Percentiles rank a stretch among this genome's conserved stretches.
These are phyloP conservation scores for Cyprinodon tularosa DNA, from an alignment of 2,113 vertebrate species.

Conservation along the genomic window DNA sequence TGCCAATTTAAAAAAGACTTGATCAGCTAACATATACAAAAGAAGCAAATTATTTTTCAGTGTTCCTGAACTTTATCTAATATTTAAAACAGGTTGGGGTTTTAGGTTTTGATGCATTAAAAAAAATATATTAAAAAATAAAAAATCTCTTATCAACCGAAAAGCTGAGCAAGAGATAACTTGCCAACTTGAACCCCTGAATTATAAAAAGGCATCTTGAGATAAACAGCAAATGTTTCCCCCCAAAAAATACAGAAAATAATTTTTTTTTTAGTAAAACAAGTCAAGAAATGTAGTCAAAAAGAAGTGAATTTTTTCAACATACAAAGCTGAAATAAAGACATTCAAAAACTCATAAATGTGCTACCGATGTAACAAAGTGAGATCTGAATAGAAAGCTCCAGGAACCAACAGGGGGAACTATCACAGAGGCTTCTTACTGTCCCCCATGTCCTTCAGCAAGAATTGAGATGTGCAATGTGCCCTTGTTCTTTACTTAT, in stretches of 20 bases:
- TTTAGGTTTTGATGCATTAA: neutral
- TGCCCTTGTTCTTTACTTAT: conserved; percentile 66
- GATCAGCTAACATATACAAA: too few relatives aligned
- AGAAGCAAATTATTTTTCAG: too few relatives aligned
- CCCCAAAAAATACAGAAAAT: neutral
- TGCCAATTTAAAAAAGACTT: too few relatives aligned
- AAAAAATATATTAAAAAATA: too few relatives aligned
- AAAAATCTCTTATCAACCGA: too few relatives aligned
- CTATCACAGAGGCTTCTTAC: neutral
- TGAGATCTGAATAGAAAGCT: neutral
- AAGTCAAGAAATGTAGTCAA: neutral
- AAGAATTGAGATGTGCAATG: conserved; percentile 53
- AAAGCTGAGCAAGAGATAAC: neutral
- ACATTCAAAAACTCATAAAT: conserved; percentile 15
- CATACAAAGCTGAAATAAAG: neutral
- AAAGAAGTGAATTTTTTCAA: conserved; percentile 1
- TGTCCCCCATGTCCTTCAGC: conserved; percentile 32
- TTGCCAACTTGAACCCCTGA: neutral
- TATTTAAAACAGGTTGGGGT: neutral
- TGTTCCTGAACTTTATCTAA: neutral
- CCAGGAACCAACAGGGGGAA: neutral
- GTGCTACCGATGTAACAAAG: neutral
- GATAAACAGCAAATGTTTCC: too few relatives aligned
- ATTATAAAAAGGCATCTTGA: neutral
- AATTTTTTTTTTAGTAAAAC: neutral